Percentiles rank a stretch among this genome's conserved stretches.
Evolutionary conservation across 2,888 invertebrate genomes (phyloP).

Genomic region (Apodemia duryi): DNA sequence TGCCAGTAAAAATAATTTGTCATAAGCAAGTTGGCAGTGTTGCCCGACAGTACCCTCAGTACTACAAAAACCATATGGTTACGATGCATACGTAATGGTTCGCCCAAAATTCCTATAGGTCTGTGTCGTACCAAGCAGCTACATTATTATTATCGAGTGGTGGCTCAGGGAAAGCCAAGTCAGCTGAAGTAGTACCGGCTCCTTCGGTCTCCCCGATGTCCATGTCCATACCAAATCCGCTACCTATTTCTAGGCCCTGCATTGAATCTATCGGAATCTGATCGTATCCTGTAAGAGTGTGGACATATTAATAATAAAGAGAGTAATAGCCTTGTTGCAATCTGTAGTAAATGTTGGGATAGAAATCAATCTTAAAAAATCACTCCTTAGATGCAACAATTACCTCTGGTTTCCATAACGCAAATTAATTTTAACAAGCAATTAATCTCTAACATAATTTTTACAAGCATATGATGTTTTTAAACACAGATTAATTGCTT

Average conservation of each 20-base stretch:
- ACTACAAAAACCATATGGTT: background rate
- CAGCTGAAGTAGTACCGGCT: constrained; percentile 88
- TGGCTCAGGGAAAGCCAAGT: constrained; percentile 88
- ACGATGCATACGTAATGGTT: background rate
- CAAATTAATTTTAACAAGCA: too few species aligned
- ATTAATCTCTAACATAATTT: too few species aligned
- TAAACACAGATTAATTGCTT: too few species aligned
- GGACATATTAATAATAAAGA: background rate
- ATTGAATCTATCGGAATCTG: constrained; percentile 98
- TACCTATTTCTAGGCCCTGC: constrained; percentile 96
- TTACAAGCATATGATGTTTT: too few species aligned
- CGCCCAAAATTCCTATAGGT: constrained; percentile 79
- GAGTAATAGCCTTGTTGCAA: background rate
- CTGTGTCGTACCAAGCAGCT: constrained; percentile 98
- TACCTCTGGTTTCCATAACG: too few species aligned
- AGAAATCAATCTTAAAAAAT: too few species aligned
- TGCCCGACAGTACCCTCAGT: background rate
- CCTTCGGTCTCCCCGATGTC: constrained; percentile 92
- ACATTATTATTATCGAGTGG: constrained; percentile 95
- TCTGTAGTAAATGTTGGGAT: too few species aligned
- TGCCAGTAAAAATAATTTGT: background rate
- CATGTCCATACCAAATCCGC: constrained; percentile 94
- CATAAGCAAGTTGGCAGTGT: background rate
- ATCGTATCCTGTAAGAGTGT: constrained; percentile 88
- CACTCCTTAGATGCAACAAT: too few species aligned